These are phyloP conservation scores for Smutsia temminckii DNA, from an alignment of 2,797 vertebrate genomes.

Conservation along the genomic window DNA sequence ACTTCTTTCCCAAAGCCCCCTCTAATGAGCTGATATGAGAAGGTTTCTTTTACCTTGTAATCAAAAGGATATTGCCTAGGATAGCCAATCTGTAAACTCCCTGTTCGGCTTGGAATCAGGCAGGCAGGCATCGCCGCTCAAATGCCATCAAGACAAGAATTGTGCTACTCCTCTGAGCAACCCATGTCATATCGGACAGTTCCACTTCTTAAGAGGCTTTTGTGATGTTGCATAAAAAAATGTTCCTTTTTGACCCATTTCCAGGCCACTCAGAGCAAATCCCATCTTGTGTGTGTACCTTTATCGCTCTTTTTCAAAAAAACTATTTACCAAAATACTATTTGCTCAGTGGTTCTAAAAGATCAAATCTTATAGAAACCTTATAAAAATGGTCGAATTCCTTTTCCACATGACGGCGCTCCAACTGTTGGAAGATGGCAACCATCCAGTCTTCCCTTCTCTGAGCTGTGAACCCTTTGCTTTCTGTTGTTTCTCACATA, in stretches of 20 bases:
- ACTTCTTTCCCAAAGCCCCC: neutral
- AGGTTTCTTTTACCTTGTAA: neutral
- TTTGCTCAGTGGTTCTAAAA: neutral
- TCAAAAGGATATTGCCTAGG: neutral
- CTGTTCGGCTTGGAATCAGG: neutral
- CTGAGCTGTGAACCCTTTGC: neutral
- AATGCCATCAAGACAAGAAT: neutral
- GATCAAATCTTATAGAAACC: neutral
- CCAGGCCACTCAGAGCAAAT: neutral
- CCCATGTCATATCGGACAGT: neutral
- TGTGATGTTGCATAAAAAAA: neutral
- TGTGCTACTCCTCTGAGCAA: neutral
- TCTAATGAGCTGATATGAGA: neutral
- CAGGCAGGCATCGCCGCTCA: neutral
- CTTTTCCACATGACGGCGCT: neutral
- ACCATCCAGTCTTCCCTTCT: neutral
- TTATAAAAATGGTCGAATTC: neutral
- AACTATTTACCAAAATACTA: neutral
- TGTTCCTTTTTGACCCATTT: neutral
- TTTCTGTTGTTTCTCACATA: neutral
- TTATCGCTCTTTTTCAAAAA: neutral
- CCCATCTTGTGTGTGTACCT: neutral
- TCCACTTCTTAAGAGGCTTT: neutral
- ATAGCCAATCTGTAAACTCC: neutral
- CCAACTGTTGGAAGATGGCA: neutral